phyloP scores from a whole-genome alignment of 2,888 invertebrate species.

The Mactromeris polynyma region DNA sequence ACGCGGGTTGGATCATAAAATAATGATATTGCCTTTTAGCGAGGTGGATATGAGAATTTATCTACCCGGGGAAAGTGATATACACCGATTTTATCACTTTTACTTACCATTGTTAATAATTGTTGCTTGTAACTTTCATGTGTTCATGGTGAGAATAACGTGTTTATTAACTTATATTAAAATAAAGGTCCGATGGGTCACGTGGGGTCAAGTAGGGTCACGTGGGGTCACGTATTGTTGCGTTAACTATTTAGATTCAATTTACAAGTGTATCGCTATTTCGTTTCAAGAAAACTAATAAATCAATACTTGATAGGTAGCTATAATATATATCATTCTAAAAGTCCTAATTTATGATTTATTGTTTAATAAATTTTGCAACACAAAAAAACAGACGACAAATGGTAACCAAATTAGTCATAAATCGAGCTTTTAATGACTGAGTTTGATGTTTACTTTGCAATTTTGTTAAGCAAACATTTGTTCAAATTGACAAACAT shows the following conservation, averaged over 20 bases:
- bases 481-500: constrained; percentile 29
- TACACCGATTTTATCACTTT: no score
- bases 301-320: background rate
- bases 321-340: background rate
- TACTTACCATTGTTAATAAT: no score
- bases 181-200: no score
- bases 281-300: background rate
- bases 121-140: no score
- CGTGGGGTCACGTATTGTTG: no score
- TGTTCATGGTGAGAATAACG: no score
- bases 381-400: background rate
- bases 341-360: background rate
- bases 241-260: background rate
- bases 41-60: no score
- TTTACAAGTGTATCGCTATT: background rate
- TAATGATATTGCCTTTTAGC: no score
- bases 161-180: no score
- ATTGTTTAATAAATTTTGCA: background rate
- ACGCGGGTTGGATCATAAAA: no score
- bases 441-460: constrained; percentile 11
- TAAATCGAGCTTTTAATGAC: background rate
- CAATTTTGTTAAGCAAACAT: constrained; percentile 30
- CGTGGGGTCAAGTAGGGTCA: no score
- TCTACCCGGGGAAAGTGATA: no score
- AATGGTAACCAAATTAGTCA: background rate